Evolutionary conservation across 2,888 invertebrate genomes (phyloP).

Genomic region (Dromius quadrimaculatus): DNA sequence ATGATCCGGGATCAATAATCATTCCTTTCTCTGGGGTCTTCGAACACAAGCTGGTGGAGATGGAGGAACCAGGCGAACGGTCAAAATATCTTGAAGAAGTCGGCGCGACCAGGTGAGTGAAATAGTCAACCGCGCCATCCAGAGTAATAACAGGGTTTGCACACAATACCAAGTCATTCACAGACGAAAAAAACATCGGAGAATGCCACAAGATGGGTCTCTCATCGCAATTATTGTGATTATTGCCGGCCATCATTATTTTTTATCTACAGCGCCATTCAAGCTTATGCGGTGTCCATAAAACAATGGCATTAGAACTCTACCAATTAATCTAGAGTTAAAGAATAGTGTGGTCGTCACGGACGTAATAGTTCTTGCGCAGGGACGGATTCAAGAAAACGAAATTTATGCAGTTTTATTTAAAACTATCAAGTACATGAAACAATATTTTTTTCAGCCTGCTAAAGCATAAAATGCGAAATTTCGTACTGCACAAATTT

Average conservation of each 20-base stretch:
- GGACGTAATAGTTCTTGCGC: slow-evolving; percentile 42
- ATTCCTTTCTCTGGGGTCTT: slow-evolving; percentile 97
- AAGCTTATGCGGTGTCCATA: slow-evolving; percentile 49
- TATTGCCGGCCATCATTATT: slow-evolving; percentile 48
- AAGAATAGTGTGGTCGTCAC: slow-evolving; percentile 45
- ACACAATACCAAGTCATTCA: slow-evolving; percentile 58
- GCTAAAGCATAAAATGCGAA: too few species aligned
- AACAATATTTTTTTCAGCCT: too few species aligned
- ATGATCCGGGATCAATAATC: slow-evolving; percentile 92
- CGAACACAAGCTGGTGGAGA: slow-evolving; percentile 88
- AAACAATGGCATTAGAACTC: slow-evolving; percentile 58
- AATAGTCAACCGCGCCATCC: slow-evolving; percentile 52
- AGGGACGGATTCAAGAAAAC: too few species aligned
- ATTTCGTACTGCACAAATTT: too few species aligned
- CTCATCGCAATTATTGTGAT: slow-evolving; percentile 51
- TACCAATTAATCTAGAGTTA: slow-evolving; percentile 51
- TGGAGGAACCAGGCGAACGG: slow-evolving; percentile 80
- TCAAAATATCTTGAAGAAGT: slow-evolving; percentile 86
- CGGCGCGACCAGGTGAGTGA: slow-evolving; percentile 80
- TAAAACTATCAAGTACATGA: too few species aligned
- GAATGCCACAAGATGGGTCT: slow-evolving; percentile 53
- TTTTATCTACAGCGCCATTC: slow-evolving; percentile 34
- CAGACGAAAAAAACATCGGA: slow-evolving; percentile 55
- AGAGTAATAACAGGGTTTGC: slow-evolving; percentile 48
- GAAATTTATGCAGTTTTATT: too few species aligned